Conservation (phyloP, 2,888 invertebrate genomes). For the Nemotelus pantherinus region DNA sequence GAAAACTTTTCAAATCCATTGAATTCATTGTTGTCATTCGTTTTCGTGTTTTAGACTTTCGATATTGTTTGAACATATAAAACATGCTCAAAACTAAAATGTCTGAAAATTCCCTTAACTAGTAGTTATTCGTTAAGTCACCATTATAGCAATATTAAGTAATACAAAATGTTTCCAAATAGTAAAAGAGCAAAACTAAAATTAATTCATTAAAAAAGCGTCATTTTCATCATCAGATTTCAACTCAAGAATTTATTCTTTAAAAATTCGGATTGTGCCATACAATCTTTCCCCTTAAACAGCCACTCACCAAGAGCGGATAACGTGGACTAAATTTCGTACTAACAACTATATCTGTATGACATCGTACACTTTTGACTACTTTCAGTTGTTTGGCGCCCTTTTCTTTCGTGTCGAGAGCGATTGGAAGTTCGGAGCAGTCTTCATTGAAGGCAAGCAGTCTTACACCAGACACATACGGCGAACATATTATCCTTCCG, state of each 20-base stretch:
- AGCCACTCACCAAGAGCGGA: constrained; percentile 88
- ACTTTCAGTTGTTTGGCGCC: constrained; percentile 69
- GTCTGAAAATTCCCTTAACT: no score
- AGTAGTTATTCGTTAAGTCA: no score
- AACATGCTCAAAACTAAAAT: no score
- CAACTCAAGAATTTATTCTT: constrained; percentile 35
- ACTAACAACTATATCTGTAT: constrained; percentile 85
- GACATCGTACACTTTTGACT: constrained; percentile 75
- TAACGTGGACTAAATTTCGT: constrained; percentile 90
- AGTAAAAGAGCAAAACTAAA: no score
- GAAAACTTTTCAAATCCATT: no score
- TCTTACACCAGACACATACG: constrained; percentile 87
- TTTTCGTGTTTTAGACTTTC: no score
- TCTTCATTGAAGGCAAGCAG: constrained; percentile 80
- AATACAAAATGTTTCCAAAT: no score
- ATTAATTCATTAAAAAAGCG: no score
- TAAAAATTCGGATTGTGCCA: constrained; percentile 82
- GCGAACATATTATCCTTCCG: constrained; percentile 90
- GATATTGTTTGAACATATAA: no score
- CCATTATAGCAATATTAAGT: no score
- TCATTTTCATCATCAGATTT: background rate
- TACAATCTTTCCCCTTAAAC: constrained; percentile 85
- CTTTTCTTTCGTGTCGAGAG: constrained; percentile 68
- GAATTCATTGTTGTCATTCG: no score
- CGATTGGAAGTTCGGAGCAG: constrained; percentile 80